phyloP scores from a whole-genome alignment of 1,140 invertebrate genomes.

The Trichomalopsis sarcophagae region DNA sequence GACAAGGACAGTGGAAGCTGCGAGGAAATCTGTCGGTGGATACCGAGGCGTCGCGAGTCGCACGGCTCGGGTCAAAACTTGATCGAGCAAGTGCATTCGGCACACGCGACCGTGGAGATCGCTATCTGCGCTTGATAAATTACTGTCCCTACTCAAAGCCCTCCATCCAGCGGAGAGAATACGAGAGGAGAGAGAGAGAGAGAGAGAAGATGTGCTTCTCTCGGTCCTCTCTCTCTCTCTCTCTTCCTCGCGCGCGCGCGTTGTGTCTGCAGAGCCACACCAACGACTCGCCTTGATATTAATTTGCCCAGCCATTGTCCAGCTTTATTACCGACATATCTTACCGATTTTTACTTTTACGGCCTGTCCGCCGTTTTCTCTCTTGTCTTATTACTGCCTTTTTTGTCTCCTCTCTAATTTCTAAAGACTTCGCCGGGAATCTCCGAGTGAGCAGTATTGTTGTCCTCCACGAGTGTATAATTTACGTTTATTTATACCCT shows the following conservation, averaged over 20 bases:
- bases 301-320: conserved; percentile 72
- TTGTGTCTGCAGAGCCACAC: background rate
- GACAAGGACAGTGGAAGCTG: background rate
- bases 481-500: background rate
- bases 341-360: conserved; percentile 64
- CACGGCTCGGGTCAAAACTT: conserved; percentile 65
- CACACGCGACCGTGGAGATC: conserved; percentile 72
- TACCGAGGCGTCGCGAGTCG: background rate
- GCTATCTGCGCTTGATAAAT: conserved; percentile 73
- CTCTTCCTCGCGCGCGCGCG: too few relatives aligned
- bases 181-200: background rate
- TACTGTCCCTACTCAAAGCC: conserved; percentile 68
- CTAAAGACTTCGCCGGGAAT: background rate
- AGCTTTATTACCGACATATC: conserved; percentile 72
- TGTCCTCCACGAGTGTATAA: too few relatives aligned
- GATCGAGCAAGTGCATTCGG: conserved; percentile 56
- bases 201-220: background rate
- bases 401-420: conserved; percentile 13
- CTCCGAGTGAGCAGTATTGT: too few relatives aligned
- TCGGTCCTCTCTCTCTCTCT: background rate
- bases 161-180: conserved; percentile 21
- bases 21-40: background rate
- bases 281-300: conserved; percentile 67
- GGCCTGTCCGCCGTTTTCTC: conserved; percentile 42
- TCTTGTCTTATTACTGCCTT: conserved; percentile 41